Base-by-base conservation (phyloP, 2,888 invertebrate genomes). In the Cephus rjabovi region DNA sequence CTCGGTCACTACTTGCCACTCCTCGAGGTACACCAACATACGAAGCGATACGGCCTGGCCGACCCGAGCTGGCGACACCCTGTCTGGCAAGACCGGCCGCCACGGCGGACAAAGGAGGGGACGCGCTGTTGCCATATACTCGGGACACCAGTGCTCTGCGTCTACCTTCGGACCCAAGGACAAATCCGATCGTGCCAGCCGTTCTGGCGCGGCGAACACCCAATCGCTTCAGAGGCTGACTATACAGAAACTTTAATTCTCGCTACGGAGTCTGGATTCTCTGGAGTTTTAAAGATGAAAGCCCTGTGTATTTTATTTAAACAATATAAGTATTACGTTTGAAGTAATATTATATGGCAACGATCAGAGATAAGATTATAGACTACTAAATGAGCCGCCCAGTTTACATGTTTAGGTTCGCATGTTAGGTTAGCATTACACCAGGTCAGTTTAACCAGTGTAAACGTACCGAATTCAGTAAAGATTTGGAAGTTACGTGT, bases 61-160 rank as follows among this genome's bases (percentile, higher is more conserved):
- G 94, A 94, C 94, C 95, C 93, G 94, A 95, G 94, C 95, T 94
- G 97, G 97, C 97, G 97, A 97, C 97, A 96, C 96, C 96, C 95
- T 96, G 97, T 97, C 97, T 97, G 96, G 96, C 95, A 94, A 95
- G 95, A 95, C 94, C 94, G 93, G 90, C 90, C 95, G 40, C 23
- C 40, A 56, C 40, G 90, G 83, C 92, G 96, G 87, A 90, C 89
- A 89, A 90, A 90, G 87, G 89, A 89, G 89, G 89, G 89, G 88
- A 86, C 78, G 83, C 86, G 77, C 79, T 80, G 85, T 86, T 85
- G 85, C 86, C 86, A 86, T 78, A 81, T 84, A 77, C 81, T 76
- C 80, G 76, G 76, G 77, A 35, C 73, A 40, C 69, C 70, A 70
- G 78, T 77, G 76, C 77, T 75, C 75, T 81, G 77, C 79, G 80